These are phyloP conservation scores for Aphyosemion australe DNA, from an alignment of 2,113 vertebrate genomes.

Conservation along the genomic window DNA sequence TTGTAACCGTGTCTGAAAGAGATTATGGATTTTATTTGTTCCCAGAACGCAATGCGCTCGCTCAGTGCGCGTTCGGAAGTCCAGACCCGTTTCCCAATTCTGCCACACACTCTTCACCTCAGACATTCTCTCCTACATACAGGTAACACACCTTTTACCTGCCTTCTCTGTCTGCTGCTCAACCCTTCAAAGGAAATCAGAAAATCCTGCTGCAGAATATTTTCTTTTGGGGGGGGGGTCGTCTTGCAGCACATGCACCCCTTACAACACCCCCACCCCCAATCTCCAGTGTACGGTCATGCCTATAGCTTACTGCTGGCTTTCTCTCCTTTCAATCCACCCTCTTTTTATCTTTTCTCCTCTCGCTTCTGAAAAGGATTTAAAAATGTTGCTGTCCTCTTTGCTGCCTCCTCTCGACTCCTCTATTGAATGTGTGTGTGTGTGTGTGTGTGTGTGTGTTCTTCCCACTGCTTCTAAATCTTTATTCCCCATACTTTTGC, in stretches of 20 bases:
- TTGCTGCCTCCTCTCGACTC: slow-evolving; percentile 70
- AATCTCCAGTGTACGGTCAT: slow-evolving; percentile 29
- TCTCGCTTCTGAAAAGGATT: slow-evolving; percentile 59
- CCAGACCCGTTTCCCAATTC: slow-evolving; percentile 83
- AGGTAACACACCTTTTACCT: slow-evolving; percentile 76
- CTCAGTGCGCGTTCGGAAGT: slow-evolving; percentile 79
- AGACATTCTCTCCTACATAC: slow-evolving; percentile 84
- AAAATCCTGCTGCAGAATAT: slow-evolving; percentile 32
- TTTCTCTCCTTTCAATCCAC: slow-evolving; percentile 51
- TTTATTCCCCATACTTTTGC: slow-evolving; percentile 45
- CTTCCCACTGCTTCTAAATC: slow-evolving; percentile 57
- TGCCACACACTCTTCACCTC: slow-evolving; percentile 87
- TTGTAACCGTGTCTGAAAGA: neutral
- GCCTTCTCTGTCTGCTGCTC: slow-evolving; percentile 25
- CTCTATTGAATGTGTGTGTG: slow-evolving; percentile 42
- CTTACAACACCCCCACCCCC: slow-evolving; percentile 10
- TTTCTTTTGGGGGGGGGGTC: neutral
- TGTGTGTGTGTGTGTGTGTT: slow-evolving; percentile 29
- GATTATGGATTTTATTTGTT: slow-evolving; percentile 56
- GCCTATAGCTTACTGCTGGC: slow-evolving; percentile 64
- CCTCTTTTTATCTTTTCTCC: slow-evolving; percentile 51
- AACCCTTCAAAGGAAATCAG: slow-evolving; percentile 25
- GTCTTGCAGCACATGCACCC: slow-evolving; percentile 21
- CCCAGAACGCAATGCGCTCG: slow-evolving; percentile 80
- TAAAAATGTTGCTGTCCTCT: slow-evolving; percentile 60